phyloP scores from a whole-genome alignment of 2,888 invertebrate genomes.

The Epinotia brunnichana region DNA sequence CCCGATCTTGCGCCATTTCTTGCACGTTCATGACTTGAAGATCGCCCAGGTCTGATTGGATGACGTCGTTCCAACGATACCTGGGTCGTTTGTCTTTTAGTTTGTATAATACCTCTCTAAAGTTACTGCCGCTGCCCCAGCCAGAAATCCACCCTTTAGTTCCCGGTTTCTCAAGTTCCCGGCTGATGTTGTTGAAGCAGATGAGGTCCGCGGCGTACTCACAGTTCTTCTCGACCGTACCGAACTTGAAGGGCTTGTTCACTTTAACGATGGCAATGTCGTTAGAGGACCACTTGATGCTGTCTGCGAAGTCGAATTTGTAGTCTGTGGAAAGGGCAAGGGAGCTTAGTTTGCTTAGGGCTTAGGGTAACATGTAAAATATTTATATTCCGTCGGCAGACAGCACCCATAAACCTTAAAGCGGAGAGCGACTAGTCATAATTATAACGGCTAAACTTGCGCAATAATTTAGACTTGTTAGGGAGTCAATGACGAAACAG shows the following conservation, averaged over 20 bases:
- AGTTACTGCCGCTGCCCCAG: conserved; percentile 78
- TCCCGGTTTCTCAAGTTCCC: conserved; percentile 74
- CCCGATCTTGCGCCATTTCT: no score
- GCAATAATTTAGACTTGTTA: no score
- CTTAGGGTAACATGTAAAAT: not conserved
- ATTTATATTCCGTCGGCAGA: no score
- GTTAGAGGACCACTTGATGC: conserved; percentile 79
- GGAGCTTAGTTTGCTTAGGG: no score
- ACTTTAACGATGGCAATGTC: conserved; percentile 79
- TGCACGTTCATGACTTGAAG: no score
- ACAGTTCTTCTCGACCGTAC: conserved; percentile 69
- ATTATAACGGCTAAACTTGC: no score
- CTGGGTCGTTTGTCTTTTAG: not conserved
- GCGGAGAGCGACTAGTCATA: no score
- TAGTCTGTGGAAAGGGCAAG: conserved; percentile 62
- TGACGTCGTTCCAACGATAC: no score
- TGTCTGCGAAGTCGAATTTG: conserved; percentile 80
- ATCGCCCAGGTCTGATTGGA: no score
- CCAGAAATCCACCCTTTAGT: conserved; percentile 75
- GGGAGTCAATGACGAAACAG: no score
- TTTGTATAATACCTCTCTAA: conserved; percentile 67
- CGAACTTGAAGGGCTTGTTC: conserved; percentile 72
- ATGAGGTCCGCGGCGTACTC: conserved; percentile 67
- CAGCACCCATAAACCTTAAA: no score
- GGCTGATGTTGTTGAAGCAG: conserved; percentile 72